Evolutionary conservation across 2,797 vertebrate genomes (phyloP).

Genomic region (Oreonectes daqikongensis): DNA sequence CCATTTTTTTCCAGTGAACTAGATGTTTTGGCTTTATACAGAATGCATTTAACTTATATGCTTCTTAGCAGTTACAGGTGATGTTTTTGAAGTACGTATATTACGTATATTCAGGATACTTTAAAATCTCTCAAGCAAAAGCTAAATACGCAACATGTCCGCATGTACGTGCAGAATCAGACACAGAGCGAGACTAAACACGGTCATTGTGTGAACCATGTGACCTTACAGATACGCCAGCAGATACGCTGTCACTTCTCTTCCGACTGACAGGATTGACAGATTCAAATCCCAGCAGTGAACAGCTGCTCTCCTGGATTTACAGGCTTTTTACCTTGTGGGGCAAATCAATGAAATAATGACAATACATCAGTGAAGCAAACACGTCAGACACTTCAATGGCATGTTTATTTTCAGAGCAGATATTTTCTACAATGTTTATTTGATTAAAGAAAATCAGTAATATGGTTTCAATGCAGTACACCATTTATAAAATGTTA

Average conservation of each 20-base stretch:
- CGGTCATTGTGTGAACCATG: slow-evolving; percentile 9
- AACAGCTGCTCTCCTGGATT: slow-evolving; percentile 36
- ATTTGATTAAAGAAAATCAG: slow-evolving; percentile 29
- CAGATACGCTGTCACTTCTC: slow-evolving; percentile 8
- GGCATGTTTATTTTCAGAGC: slow-evolving; percentile 52
- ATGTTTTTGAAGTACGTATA: too few relatives aligned
- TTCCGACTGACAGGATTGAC: slow-evolving; percentile 28
- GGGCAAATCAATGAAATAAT: slow-evolving; percentile 27
- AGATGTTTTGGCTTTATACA: too few relatives aligned
- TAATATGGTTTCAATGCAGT: slow-evolving; percentile 8
- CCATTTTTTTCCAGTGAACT: too few relatives aligned
- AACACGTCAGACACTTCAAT: slow-evolving; percentile 19
- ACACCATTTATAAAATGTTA: neutral
- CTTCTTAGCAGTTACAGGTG: too few relatives aligned
- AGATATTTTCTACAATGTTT: slow-evolving; percentile 49
- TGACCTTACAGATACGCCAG: neutral
- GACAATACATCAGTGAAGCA: slow-evolving; percentile 27
- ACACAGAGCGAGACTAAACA: neutral
- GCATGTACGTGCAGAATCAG: too few relatives aligned
- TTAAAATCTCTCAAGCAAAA: too few relatives aligned
- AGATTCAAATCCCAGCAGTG: slow-evolving; percentile 34
- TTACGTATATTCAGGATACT: too few relatives aligned
- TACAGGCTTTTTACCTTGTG: slow-evolving; percentile 17
- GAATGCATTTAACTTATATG: too few relatives aligned
- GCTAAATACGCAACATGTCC: too few relatives aligned